A percentile compares a stretch with the other conserved stretches of the same genome.
These are phyloP conservation scores for Xenopus borealis DNA, from an alignment of 2,113 vertebrate genomes.

Conservation along the genomic window DNA sequence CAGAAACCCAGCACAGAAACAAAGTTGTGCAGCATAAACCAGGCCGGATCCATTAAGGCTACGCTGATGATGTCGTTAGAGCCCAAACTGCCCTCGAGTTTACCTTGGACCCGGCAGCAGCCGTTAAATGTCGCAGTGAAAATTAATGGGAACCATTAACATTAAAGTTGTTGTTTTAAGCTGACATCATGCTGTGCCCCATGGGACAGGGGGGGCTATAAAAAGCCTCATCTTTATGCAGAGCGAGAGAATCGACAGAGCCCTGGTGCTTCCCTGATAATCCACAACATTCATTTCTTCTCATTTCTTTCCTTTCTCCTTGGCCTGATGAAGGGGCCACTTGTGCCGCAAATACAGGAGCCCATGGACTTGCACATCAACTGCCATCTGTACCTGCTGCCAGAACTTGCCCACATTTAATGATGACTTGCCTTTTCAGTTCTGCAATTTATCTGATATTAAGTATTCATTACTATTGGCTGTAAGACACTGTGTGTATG, in stretches of 20 bases:
- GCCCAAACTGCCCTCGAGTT: constrained; percentile 60
- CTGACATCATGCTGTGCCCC: constrained; percentile 62
- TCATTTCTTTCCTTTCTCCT: constrained; percentile 25
- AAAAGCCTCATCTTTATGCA: constrained; percentile 63
- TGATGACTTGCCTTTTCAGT: not conserved
- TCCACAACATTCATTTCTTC: constrained; percentile 51
- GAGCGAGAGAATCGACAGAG: constrained; percentile 61
- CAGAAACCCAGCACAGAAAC: not conserved
- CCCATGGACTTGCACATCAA: not conserved
- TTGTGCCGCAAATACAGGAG: not conserved
- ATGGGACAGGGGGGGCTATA: constrained; percentile 68
- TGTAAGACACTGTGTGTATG: too few relatives aligned
- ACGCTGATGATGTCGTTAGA: constrained; percentile 58
- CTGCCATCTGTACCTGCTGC: not conserved
- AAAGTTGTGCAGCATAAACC: constrained; percentile 49
- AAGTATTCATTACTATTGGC: too few relatives aligned
- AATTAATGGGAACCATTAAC: constrained; percentile 68
- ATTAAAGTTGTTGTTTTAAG: constrained; percentile 73
- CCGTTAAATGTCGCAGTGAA: constrained; percentile 65
- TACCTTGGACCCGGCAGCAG: constrained; percentile 64
- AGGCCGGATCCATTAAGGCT: constrained; percentile 56
- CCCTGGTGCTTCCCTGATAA: constrained; percentile 49
- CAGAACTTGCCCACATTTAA: not conserved
- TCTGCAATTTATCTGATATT: too few relatives aligned
- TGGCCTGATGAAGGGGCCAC: not conserved